Evolutionary conservation across 2,113 vertebrate species (phyloP), one percentile per base, ranked within the genome.

Genomic region (Pongo abelii): DNA sequence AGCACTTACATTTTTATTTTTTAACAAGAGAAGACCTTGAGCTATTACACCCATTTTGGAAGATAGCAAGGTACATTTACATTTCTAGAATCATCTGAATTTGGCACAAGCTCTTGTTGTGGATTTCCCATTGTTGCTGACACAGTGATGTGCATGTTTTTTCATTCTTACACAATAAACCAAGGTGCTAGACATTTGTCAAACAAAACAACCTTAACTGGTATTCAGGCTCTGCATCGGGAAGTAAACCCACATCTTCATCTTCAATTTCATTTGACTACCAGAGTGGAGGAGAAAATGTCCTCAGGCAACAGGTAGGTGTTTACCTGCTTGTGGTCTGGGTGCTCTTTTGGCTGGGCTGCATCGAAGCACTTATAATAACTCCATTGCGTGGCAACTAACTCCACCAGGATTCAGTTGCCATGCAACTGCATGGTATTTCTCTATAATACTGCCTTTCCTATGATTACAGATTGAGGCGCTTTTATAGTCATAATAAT

Each of bases 401-500:
- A 93, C 91, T 96, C 96, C 91, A 55, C 67, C 3, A 96, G 95
- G 96, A 96, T 94, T 94, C 96, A 97, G 98, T 98, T 98, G 98
- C 98, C 98, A 98, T 95, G 98, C 97, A 97, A 97, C 98, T 94
- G 93, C 59, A 6, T 93, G 97, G 90, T 96, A 93, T 92, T 97
- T 96, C 97, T 98, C 97, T 93, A 91, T 95, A 91, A 94, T 86
- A 64, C 95, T 97, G 97, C 97, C 90, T 97, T 97, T 93, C 91
- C 96, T 89, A 89, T 98, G 97, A 98, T 98, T 97, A 96, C 92
- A 97, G 94, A 91, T 90, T 52, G 91, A 96, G 96, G 87, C 88
- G 96, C 98, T 97, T 97, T 98, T 97, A 97, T 95, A 98, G 90
- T 97, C 92, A 89, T 97, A 98, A 98, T 98, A 97, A 98, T 97